Evolutionary conservation across 2,113 vertebrate genomes (phyloP), one percentile per base, ranked within the genome.

Genomic region (Ammodytes marinus): DNA sequence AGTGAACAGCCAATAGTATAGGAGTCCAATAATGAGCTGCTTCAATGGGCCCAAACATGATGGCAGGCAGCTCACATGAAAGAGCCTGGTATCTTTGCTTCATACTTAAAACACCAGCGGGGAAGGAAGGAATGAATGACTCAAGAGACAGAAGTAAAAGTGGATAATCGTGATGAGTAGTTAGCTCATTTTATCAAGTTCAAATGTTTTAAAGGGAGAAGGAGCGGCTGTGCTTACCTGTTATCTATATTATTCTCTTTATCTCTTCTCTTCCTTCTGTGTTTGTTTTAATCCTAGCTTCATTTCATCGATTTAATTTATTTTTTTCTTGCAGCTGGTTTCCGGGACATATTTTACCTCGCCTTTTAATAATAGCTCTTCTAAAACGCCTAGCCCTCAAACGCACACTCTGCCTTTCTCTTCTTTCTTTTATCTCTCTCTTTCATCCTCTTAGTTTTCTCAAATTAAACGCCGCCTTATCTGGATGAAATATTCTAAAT

Each of bases 401-500:
- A 76, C 35, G 1, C 67, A 45, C 15, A 50, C 49, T 55, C 66
- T 63, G 63, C 65, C 19, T 85, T 53, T 55, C 45, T 74, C 40
- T 4, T 11, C 50, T 82, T 4, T 11, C 50, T 82, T 88, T 85
- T 74, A 88, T 90, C 86, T 75, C 27, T 8, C 74, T 55, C 77
- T 60, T 82, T 87, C 84, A 87, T 89, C 80, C 88, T 63, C 75
- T 78, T 75, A 35, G 13, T 52, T 68, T 39, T 63, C 46, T 82
- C 79, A 52, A 90, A 91, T 84, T 74, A 88, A 91, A 85, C 13
- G 60, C 52, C 1, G 37, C 65, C 45, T 84, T 84, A 83, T 86
- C 87, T 58, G 50, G 54, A 43, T 35, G 60, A 63, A 85, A 80
- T 19, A 83, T 80, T 87, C 84, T 86, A 89, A 89, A 89, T 86